Evolutionary conservation across 2,888 invertebrate species (phyloP).

Genomic region (Andrena trimmerana): DNA sequence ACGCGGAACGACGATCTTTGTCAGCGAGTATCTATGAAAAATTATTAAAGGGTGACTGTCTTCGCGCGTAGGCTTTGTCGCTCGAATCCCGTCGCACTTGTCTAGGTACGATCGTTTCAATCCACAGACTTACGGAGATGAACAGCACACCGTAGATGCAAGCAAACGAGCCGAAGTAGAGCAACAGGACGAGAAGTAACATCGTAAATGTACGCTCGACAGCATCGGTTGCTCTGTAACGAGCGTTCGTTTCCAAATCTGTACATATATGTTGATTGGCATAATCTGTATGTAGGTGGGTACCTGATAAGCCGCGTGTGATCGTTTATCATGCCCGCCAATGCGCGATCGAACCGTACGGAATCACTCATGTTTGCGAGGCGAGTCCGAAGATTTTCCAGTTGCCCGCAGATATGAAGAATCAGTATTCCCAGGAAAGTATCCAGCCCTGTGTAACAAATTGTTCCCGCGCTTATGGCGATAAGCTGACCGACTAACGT

Average conservation of each 20-base stretch:
- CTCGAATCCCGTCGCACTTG: neutral
- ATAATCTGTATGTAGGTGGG: neutral
- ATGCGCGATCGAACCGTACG: neutral
- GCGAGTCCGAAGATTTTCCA: slow-evolving; percentile 44
- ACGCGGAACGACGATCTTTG: neutral
- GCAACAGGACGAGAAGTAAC: slow-evolving; percentile 34
- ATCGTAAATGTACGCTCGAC: slow-evolving; percentile 36
- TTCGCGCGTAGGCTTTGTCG: neutral
- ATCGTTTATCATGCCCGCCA: slow-evolving; percentile 13
- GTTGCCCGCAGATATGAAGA: slow-evolving; percentile 41
- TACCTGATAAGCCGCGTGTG: slow-evolving; percentile 52
- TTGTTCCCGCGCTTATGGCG: neutral
- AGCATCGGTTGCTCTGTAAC: slow-evolving; percentile 24
- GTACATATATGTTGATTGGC: neutral
- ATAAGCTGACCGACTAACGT: neutral
- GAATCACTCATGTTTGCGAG: neutral
- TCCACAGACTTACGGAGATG: slow-evolving; percentile 37
- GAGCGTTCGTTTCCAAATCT: neutral
- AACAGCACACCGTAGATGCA: slow-evolving; percentile 35
- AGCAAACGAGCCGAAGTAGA: slow-evolving; percentile 30
- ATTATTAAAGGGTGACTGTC: neutral
- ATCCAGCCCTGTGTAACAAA: slow-evolving; percentile 20
- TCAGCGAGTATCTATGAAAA: slow-evolving; percentile 7
- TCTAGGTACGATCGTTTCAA: neutral
- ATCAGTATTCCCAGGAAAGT: slow-evolving; percentile 37